Base-by-base conservation (phyloP, 2,888 invertebrate genomes). In the Lordiphosa andalusiaca region DNA sequence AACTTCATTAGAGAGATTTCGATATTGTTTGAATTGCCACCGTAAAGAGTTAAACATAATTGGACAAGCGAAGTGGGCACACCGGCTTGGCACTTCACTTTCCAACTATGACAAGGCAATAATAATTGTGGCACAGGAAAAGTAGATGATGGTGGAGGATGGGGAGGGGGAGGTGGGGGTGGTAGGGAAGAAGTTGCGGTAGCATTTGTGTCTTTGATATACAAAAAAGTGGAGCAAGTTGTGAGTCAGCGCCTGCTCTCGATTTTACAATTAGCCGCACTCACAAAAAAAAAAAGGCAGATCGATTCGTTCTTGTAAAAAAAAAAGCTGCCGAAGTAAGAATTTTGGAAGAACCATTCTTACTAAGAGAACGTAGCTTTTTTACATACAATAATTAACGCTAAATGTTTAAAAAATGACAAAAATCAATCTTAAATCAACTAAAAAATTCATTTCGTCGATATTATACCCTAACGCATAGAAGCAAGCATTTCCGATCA, bases 1-100 rank as follows among this genome's bases (percentile, higher is more conserved):
- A 44, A 84, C 86, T 86, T 86, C 86, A 86, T 86, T 85, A 75
- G 75, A 87, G 85, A 73, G 71, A 77, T 82, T 86, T 80, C 73
- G 78, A 85, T 76, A 81, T 84, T 78, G 77, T 84, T 86, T 84
- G 85, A 82, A 86, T 82, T 44, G 82, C 84, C 80, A 80, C 78
- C 68, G 80, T 70, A 69, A 53, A 55, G 59, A 56, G 63, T 55
- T 51, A 55, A 67, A 64, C 58, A 77, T 81, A 77, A 77, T 77
- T 84, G 84, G 76, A 55, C 67, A 44, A 50, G 52, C 48, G 13
- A 44, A 38, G 21, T 36, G 49, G 42, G 36, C 30, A 42, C 49
- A 40, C 44, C 21, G 51, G 57, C 62, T 59, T 59, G 63, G 56
- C 75, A 72, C 86, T 86, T 84, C 78, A 78, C 73, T 72, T 70